Base-by-base conservation (phyloP, 1,140 invertebrate species). In the Euwallacea similis region DNA sequence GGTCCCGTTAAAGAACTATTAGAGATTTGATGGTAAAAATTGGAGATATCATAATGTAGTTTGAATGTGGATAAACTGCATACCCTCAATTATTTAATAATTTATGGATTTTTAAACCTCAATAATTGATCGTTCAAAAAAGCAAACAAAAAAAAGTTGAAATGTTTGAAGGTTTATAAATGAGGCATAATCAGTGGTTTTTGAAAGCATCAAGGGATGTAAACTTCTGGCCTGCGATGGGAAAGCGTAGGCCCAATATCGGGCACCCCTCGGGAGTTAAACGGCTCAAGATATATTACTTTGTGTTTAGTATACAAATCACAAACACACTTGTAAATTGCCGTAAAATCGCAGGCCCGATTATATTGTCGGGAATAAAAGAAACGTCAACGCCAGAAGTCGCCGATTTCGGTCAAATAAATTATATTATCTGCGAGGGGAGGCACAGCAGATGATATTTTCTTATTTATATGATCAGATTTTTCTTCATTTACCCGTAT, bases 241-340 rank as follows among this genome's bases (percentile, higher is more conserved):
- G 21, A 33, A 33, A 33, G 4, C 33, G 62, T 60, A 66, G 63
- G 63, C 63, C 55, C 70, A 9, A 68, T 68, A 60, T 60, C 59
- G 15, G 42, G 47, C 8, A 41, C 44, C 64, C 63, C 54, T 68
- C 66, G n/a, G 13, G 43, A 50, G 16, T 53, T 67, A 70, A 73
- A 71, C 74, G 61, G 68, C 69, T 73, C 74, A 73, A 72, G 71
- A 75, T 75, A 73, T 75, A 75, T 75, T 73, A 73, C 68, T 75
- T 75, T 75, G 74, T 73, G 74, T 75, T 75, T 73, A 70, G 74
- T 73, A 63, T 75, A 72, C 67, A 75, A 75, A 75, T 75, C 67
- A 69, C 71, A 72, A 72, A 72, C 71, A 72, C 71, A 72, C 71
- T 72, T 72, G 71, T 72, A 72, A 72, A 72, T 72, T 72, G 71